Evolutionary conservation across 1,140 invertebrate species (phyloP), one percentile per base, ranked within the genome.

Genomic region (Zaprionus tsacasi): DNA sequence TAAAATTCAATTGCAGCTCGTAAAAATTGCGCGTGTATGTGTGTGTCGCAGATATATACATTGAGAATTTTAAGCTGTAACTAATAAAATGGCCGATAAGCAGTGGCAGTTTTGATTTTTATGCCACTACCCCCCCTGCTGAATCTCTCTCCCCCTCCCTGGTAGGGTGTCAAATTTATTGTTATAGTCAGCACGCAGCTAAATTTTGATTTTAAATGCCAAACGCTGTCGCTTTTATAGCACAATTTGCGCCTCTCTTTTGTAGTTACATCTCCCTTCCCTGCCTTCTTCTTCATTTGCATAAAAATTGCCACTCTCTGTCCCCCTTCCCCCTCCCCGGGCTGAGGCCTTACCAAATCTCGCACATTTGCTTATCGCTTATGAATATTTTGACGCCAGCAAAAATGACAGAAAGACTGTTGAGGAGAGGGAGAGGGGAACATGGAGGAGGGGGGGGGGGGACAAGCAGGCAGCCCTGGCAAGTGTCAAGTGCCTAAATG

Each of bases 71-170:
- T 78, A 87, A 87, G 83, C 83, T 82, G 70, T 82, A 83, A 87
- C 82, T 87, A 87, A 87, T 87, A 87, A 87, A 88, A 88, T 59
- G 72, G 70, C 57, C 70, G 83, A 88, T 87, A 87, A 87, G 83
- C 79, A 21, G 64, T 40, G 55, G 52, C 45, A 77, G 73, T 69
- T 89, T 82, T 87, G 83, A 87, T 87, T 87, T 87, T 87, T 87
- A 87, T 88, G 81, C 59, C 33, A 35, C 48, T 45, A n/a, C n/a
- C 33, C 52, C 36, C 15, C 13, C 12, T 2, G 1, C 27, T 30
- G 1, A 3, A 2, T 30, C 60, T 8, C 3, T n/a, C n/a, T n/a
- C 63, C 11, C 0, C 3, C 12, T 6, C 36, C 36, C 21, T 27
- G 12, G 33, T 7, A 15, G n/a, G 3, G 6, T 15, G 13, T 12